Evolutionary conservation across 1,140 invertebrate genomes (phyloP), one percentile per base, ranked within the genome.

Genomic region (Mactra quadrangularis): DNA sequence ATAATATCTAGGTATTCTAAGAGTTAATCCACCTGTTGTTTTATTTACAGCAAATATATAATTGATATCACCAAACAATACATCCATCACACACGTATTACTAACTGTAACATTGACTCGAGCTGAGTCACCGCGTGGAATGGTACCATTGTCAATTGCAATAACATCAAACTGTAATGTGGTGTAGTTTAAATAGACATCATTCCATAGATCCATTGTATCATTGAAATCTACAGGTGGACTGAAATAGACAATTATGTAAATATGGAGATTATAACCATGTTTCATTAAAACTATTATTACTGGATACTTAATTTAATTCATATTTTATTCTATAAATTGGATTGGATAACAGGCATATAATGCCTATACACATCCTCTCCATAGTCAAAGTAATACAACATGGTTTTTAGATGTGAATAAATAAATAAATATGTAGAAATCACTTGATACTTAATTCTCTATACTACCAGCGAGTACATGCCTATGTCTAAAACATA

Each of bases 51-150:
- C 47, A 29, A 87, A 85, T 31, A 70, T 60, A 60, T 86, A 82
- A 1, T 57, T 47, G 19, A 87, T 84, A 41, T 71, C 52, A 19
- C 86, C 82, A 84, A 83, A 89, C 6, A 83, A 33, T 6, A 82
- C 87, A 75, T 62, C 76, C 50, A 88, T 64, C 4, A 88, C 78
- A 64, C 87, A 88, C 6, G 84, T 86, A 70, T 87, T 88, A 70
- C 79, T 85, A 6, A 88, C 52, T 15, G 72, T 82, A 35, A 88
- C 31, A 15, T 57, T 64, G 7, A 87, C 83, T 6, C 66, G 57
- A 13, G 85, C 86, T 13, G 33, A 22, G 17, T 83, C 72, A 19
- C 87, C 87, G 4, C 82, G 59, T 33, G 64, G 71, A 33, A 85
- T 77, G 15, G 77, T 78, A 6, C 87, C 87, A 9, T 83, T 77